These are phyloP conservation scores for Brachypterus glaber DNA, from an alignment of 2,888 invertebrate species.

Conservation along the genomic window DNA sequence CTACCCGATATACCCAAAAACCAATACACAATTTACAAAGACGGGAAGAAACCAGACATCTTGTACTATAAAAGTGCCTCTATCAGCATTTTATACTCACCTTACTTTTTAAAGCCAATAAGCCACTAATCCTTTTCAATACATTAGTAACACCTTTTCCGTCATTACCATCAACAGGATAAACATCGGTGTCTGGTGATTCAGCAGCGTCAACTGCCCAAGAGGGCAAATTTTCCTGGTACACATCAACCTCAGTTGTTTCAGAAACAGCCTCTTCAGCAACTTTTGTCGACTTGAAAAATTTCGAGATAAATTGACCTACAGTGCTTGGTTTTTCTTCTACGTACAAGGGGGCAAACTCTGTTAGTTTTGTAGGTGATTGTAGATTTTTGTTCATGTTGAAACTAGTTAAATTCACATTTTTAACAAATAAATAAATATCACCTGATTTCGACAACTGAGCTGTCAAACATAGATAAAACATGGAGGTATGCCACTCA, in stretches of 20 bases:
- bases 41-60: too few species aligned
- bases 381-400: conserved; percentile 34
- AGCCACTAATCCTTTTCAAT: conserved; percentile 74
- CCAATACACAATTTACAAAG: too few species aligned
- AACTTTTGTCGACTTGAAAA: conserved; percentile 61
- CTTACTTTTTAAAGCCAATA: conserved; percentile 70
- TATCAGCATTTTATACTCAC: too few species aligned
- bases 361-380: conserved; percentile 60
- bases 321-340: conserved; percentile 66
- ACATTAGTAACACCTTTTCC: conserved; percentile 80
- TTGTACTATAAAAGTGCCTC: too few species aligned
- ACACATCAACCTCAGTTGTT: conserved; percentile 22
- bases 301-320: conserved; percentile 62
- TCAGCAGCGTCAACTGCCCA: conserved; percentile 36
- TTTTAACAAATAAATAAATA: too few species aligned
- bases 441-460: too few species aligned
- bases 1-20: too few species aligned
- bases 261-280: conserved; percentile 34
- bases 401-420: too few species aligned
- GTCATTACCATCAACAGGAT: conserved; percentile 50
- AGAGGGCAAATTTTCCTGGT: conserved; percentile 33
- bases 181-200: conserved; percentile 34
- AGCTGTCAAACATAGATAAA: too few species aligned
- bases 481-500: too few species aligned
- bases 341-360: conserved; percentile 69